Percentiles rank a stretch among this genome's conserved stretches.
Evolutionary conservation across 2,888 invertebrate genomes (phyloP).

Genomic region (Drosophila putrida): DNA sequence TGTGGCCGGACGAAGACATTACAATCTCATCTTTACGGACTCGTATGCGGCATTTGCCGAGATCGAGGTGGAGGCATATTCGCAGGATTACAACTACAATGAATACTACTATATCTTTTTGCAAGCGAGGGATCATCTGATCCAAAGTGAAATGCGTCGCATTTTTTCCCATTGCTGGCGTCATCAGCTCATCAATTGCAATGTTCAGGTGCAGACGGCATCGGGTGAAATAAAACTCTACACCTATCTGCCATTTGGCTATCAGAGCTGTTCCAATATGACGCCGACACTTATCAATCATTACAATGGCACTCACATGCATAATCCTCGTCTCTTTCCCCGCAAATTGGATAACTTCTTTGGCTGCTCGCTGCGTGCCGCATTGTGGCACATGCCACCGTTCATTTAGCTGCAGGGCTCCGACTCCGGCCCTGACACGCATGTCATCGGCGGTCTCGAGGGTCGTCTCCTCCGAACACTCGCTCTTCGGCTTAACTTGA

Average conservation of each 20-base stretch:
- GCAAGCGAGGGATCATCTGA: constrained; percentile 60
- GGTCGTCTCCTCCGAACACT: constrained; percentile 62
- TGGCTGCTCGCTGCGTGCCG: constrained; percentile 65
- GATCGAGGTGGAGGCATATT: constrained; percentile 65
- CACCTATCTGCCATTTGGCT: constrained; percentile 74
- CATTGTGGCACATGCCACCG: constrained; percentile 59
- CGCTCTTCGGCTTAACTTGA: constrained; percentile 64
- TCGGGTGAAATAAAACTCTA: constrained; percentile 73
- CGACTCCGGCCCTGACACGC: background rate
- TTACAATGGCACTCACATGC: constrained; percentile 55
- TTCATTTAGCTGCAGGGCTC: constrained; percentile 37
- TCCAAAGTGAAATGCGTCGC: constrained; percentile 63
- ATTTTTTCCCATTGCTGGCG: constrained; percentile 79
- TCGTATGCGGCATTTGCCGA: constrained; percentile 75
- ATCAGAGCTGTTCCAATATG: constrained; percentile 48
- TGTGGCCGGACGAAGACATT: constrained; percentile 59
- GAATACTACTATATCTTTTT: constrained; percentile 81
- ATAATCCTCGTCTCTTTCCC: constrained; percentile 58
- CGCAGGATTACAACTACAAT: constrained; percentile 65
- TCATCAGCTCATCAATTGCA: constrained; percentile 78
- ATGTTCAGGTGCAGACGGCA: constrained; percentile 72
- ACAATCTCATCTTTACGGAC: constrained; percentile 72
- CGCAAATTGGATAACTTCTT: constrained; percentile 70
- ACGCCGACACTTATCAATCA: constrained; percentile 63
- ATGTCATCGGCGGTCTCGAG: constrained; percentile 63